These are phyloP conservation scores for Bactericera cockerelli DNA, from an alignment of 1,140 invertebrate genomes.

Conservation along the genomic window DNA sequence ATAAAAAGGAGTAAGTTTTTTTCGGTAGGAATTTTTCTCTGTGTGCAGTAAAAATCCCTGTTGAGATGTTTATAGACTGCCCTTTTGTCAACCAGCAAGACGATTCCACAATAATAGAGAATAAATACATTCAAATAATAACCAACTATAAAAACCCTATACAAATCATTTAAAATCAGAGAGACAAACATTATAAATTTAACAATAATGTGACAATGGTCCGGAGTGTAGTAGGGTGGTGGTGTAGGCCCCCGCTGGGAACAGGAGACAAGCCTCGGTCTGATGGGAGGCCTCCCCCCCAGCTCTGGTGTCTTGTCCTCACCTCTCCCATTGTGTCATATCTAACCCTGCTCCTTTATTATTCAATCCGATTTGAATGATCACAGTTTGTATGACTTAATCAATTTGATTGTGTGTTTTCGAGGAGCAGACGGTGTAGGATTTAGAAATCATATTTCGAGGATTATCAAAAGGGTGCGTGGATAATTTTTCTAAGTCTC, in stretches of 20 bases:
- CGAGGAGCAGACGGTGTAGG: no score
- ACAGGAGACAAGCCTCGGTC: slow-evolving; percentile 3
- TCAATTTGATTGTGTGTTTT: no score
- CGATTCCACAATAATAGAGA: slow-evolving; percentile 1
- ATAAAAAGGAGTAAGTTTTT: background rate
- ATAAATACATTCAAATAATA: background rate
- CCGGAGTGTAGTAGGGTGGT: slow-evolving; percentile 2
- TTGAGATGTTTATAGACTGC: slow-evolving; percentile 1
- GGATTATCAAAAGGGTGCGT: no score
- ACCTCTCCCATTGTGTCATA: background rate
- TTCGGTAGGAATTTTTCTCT: background rate
- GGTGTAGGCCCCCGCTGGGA: background rate
- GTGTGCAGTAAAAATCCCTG: background rate
- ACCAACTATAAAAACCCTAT: no score
- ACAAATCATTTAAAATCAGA: background rate
- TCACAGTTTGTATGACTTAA: no score
- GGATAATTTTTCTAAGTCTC: no score
- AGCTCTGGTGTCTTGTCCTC: background rate
- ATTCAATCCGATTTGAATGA: no score
- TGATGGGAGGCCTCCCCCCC: no score
- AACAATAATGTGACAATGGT: background rate
- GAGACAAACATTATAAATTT: background rate
- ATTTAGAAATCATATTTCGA: no score
- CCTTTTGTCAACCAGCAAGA: background rate
- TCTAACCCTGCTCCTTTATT: slow-evolving; percentile 2